These are phyloP conservation scores for Tonatia bakeri DNA, from an alignment of 2,113 vertebrate genomes.

Conservation along the genomic window DNA sequence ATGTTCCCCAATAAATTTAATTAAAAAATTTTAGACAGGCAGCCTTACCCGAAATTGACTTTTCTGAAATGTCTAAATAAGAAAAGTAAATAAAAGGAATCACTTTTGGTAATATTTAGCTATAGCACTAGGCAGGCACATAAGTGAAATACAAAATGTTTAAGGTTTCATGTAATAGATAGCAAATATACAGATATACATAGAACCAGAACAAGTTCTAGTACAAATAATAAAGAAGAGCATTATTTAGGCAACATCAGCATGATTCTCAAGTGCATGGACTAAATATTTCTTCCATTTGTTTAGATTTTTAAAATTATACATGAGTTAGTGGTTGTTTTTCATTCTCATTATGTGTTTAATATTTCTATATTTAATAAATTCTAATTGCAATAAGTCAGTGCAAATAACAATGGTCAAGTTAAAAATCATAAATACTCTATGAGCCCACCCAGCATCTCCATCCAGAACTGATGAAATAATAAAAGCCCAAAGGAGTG, in stretches of 20 bases:
- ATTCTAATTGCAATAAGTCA: not conserved
- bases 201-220: not conserved
- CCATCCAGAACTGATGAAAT: not conserved
- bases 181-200: not conserved
- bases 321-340: not conserved
- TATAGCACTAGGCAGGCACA: not conserved
- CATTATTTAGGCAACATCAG: not conserved
- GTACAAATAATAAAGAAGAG: not conserved
- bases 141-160: not conserved
- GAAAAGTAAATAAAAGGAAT: not conserved
- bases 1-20: not conserved
- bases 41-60: not conserved
- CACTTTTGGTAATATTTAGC: not conserved
- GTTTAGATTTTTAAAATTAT: not conserved
- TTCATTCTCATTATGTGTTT: not conserved
- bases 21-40: not conserved
- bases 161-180: not conserved
- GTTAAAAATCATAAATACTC: not conserved
- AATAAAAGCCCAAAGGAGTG: not conserved
- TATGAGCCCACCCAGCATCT: not conserved
- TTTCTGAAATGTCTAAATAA: not conserved
- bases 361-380: not conserved
- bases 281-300: not conserved
- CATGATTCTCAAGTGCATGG: not conserved
- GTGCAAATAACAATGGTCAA: not conserved